These are phyloP conservation scores for Acleris sparsana DNA, from an alignment of 2,888 invertebrate genomes.

Conservation along the genomic window DNA sequence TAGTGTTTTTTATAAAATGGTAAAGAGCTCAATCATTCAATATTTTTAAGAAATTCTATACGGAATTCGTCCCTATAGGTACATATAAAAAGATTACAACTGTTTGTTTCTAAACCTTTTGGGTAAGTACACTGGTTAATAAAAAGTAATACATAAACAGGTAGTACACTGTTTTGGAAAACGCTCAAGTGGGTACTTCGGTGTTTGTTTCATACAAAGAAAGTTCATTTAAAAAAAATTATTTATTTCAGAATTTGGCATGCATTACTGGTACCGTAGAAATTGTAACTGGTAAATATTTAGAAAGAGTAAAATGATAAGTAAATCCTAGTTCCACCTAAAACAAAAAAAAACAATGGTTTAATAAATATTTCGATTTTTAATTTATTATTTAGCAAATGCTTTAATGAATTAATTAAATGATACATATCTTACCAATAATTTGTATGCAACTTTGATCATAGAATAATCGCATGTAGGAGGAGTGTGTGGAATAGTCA, in stretches of 20 bases:
- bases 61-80: too few species aligned
- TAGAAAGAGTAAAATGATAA: constrained; percentile 54
- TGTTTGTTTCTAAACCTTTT: background rate
- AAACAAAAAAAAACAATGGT: constrained; percentile 39
- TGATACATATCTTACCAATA: constrained; percentile 55
- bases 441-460: constrained; percentile 64
- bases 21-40: background rate
- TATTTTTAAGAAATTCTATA: too few species aligned
- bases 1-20: background rate
- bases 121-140: constrained; percentile 8
- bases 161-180: too few species aligned
- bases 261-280: constrained; percentile 64
- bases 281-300: constrained; percentile 59
- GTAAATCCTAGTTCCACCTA: constrained; percentile 58
- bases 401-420: background rate
- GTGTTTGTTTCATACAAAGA: background rate
- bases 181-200: too few species aligned
- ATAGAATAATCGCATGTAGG: constrained; percentile 68
- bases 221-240: constrained; percentile 13
- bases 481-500: constrained; percentile 63
- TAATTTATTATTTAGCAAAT: background rate
- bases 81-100: background rate
- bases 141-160: constrained; percentile 5
- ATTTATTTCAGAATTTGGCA: constrained; percentile 40
- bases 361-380: background rate